Conservation (phyloP, 2,888 invertebrate genomes). For the Thereva nobilitata region DNA sequence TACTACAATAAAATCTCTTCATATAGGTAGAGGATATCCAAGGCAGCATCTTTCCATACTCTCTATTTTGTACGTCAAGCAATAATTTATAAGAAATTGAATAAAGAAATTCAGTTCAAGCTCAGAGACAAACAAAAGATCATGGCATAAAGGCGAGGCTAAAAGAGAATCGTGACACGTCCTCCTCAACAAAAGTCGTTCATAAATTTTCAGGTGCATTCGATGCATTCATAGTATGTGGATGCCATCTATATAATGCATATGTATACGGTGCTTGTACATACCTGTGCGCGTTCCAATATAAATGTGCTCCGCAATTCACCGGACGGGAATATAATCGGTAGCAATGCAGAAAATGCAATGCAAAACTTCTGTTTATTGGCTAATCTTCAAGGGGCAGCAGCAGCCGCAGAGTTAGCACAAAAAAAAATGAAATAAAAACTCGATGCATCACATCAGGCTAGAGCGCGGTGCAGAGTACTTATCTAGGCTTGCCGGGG, state of each 20-base stretch:
- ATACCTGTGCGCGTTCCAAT: too few relatives aligned
- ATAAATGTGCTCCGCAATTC: conserved; percentile 4
- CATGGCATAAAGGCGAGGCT: conserved; percentile 33
- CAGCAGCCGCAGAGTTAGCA: neutral
- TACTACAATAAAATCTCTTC: too few relatives aligned
- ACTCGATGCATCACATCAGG: conserved; percentile 18
- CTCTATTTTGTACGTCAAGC: too few relatives aligned
- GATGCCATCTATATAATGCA: neutral
- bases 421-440: too few relatives aligned
- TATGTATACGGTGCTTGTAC: too few relatives aligned
- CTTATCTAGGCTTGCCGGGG: conserved; percentile 9
- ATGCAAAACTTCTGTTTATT: conserved; percentile 35
- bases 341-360: conserved; percentile 34
- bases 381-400: conserved; percentile 23
- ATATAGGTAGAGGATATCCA: too few relatives aligned
- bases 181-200: conserved; percentile 40
- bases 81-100: neutral
- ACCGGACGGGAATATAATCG: conserved; percentile 32
- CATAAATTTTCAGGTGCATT: conserved; percentile 42
- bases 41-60: too few relatives aligned
- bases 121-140: conserved; percentile 19
- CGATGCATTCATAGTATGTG: conserved; percentile 12
- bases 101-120: conserved; percentile 28
- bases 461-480: conserved; percentile 2
- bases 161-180: conserved; percentile 39